Evolutionary conservation across 2,797 vertebrate species (phyloP), one percentile per base, ranked within the genome.

Genomic region (Acestrorhynchus altus): DNA sequence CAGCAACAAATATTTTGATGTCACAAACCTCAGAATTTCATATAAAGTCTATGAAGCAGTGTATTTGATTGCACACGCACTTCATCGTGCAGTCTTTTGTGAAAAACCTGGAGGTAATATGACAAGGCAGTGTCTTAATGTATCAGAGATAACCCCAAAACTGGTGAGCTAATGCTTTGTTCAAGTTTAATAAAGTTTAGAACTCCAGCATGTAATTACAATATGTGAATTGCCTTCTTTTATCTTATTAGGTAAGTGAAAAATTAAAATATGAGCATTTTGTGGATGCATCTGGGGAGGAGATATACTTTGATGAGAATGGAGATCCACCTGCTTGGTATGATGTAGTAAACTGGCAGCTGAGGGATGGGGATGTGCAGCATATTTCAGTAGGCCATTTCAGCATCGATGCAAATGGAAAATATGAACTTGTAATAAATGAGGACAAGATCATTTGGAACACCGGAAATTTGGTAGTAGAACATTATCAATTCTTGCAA

Each of bases 1-100:
- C 81, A 18, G 78, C 87, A 74, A 90, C 76, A 76, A 57, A 15
- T 94, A 93, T 74, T 93, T 93, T 18, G 85, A 94, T 83, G 89
- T 93, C 60, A 87, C 90, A 71, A 80, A 95, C 71, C 83, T 94
- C 20, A 87, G 93, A 85, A 86, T 91, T 13, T 57, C 92, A 20
- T 94, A 94, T 60, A 94, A 93, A 79, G 93, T 94, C 7, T 92
- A 94, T 77, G 93, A 93, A 80, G 94, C 91, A 13, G 91, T 93
- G 44, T 93, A 94, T 89, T 90, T 92, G 28, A 80, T 93, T 8
- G 92, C 93, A 67, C 89, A 94, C 35, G 90, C 92, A 0, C 81
- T 95, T 60, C 93, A 94, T 66, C 79, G 86, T 24, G 79, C 91
- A 46, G 12, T 93, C 24, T 91, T 91, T 73, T 92, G 90, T 74